A percentile compares a stretch with the other conserved stretches of the same genome.
phyloP scores from a whole-genome alignment of 2,888 invertebrate genomes.

The Scelioninae gen. 1 region DNA sequence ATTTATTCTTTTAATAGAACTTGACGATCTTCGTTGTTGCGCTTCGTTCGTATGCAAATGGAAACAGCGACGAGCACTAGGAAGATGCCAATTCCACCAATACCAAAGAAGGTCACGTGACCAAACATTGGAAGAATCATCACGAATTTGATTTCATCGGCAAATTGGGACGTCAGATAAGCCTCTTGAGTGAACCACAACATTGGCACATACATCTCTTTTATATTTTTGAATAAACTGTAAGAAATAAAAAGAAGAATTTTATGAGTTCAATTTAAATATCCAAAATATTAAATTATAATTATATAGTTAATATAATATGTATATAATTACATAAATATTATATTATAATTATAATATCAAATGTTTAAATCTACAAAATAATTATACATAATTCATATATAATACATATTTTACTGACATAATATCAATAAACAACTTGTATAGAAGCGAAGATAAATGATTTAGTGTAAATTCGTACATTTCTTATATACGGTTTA shows the following conservation, averaged over 20 bases:
- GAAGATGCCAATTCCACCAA: conserved; percentile 85
- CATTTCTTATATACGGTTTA: too few relatives aligned
- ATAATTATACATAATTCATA: too few relatives aligned
- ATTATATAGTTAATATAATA: conserved; percentile 4
- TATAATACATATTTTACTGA: too few relatives aligned
- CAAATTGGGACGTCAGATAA: conserved; percentile 86
- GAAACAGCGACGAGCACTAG: conserved; percentile 81
- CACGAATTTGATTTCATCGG: conserved; percentile 85
- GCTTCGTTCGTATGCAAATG: conserved; percentile 79
- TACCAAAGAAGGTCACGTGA: conserved; percentile 85
- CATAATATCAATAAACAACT: too few relatives aligned
- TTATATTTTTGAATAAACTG: conserved; percentile 86
- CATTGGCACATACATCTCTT: conserved; percentile 88
- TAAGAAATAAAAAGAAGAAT: conserved; percentile 70
- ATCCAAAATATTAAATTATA: too few relatives aligned
- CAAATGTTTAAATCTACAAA: too few relatives aligned
- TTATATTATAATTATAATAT: too few relatives aligned
- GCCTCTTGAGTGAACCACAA: conserved; percentile 91
- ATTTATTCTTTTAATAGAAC: conserved; percentile 76
- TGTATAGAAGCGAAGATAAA: too few relatives aligned
- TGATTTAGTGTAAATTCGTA: too few relatives aligned
- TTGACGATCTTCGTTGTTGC: conserved; percentile 81
- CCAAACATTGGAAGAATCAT: conserved; percentile 85
- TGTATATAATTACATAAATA: too few relatives aligned
- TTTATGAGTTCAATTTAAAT: too few relatives aligned